Percentiles rank a stretch among this genome's conserved stretches.
These are phyloP conservation scores for Teleiodes luculella DNA, from an alignment of 2,888 invertebrate species.

Conservation along the genomic window DNA sequence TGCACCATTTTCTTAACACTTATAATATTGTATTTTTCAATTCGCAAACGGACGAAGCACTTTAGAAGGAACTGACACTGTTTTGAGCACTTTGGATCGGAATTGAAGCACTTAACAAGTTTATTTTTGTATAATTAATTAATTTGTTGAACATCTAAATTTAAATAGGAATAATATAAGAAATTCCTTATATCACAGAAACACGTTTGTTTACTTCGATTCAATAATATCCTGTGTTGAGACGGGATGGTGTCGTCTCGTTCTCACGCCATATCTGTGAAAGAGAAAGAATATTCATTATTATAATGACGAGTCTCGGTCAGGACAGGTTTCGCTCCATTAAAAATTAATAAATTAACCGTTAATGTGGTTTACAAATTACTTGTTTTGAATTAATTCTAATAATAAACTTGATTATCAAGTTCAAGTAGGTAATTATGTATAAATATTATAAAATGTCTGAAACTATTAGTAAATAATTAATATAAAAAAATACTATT, in stretches of 20 bases:
- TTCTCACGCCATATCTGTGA: background rate
- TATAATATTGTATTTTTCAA: background rate
- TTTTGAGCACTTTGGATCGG: slow-evolving; percentile 5
- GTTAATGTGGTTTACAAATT: background rate
- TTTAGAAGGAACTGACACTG: background rate
- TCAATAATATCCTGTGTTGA: too few relatives aligned
- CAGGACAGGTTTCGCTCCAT: slow-evolving; percentile 14
- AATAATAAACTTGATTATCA: too few relatives aligned
- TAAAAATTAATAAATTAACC: slow-evolving; percentile 4
- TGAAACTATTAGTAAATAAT: too few relatives aligned
- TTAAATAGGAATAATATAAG: background rate
- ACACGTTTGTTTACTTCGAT: background rate
- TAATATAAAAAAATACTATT: too few relatives aligned
- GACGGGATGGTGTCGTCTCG: background rate
- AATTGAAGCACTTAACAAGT: background rate
- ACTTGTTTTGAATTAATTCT: too few relatives aligned
- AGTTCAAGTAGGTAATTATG: too few relatives aligned
- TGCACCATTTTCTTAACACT: background rate
- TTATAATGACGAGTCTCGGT: slow-evolving; percentile 9
- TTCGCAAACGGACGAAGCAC: background rate
- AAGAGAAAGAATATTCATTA: slow-evolving; percentile 17
- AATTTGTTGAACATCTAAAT: background rate
- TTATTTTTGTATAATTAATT: background rate
- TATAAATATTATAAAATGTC: too few relatives aligned
- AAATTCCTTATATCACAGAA: background rate